Evolutionary conservation across 1,140 invertebrate genomes (phyloP).

Genomic region (Physella acuta): DNA sequence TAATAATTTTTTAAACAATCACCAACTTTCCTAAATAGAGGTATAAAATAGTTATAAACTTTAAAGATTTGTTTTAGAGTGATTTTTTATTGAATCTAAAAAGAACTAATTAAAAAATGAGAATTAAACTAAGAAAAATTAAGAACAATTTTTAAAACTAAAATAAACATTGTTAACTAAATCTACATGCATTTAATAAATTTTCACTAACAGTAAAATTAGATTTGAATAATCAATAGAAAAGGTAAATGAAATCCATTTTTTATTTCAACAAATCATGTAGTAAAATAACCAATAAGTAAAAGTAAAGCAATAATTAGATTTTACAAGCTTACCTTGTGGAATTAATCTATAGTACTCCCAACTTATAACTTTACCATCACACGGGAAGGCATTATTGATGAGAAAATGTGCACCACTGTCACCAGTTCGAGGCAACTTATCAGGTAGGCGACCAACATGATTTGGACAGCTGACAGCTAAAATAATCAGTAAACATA

Average conservation of each 20-base stretch:
- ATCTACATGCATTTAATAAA: not conserved
- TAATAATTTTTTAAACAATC: no score
- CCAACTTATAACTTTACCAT: constrained; percentile 44
- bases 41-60: no score
- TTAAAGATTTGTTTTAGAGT: no score
- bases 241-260: not conserved
- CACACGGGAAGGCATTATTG: constrained; percentile 51
- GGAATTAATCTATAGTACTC: constrained; percentile 45
- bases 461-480: constrained; percentile 39
- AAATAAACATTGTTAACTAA: not conserved
- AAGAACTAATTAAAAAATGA: no score
- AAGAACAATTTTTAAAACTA: not conserved
- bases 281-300: not conserved
- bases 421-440: constrained; percentile 41
- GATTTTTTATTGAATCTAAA: no score
- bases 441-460: constrained; percentile 41
- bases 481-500: no score
- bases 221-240: not conserved
- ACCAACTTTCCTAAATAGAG: no score
- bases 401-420: constrained; percentile 49
- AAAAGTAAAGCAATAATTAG: not conserved
- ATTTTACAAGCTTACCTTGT: constrained; percentile 8
- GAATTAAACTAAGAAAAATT: not conserved
- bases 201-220: not conserved
- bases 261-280: not conserved